Base-by-base conservation (phyloP, 2,888 invertebrate genomes). In the Corbicula japonica region DNA sequence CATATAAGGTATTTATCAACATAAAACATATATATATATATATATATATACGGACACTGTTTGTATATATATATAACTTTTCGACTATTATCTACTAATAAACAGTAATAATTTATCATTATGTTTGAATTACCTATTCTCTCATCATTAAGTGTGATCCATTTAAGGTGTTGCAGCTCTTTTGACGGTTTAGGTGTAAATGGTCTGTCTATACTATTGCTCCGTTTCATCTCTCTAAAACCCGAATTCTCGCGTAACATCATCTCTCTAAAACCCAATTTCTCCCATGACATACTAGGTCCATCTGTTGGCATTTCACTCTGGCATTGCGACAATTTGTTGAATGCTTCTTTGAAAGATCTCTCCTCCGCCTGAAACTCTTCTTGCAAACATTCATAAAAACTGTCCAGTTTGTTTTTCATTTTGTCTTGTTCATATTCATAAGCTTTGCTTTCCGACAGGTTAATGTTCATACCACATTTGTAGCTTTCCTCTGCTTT, bases 41-140 rank as follows among this genome's bases (percentile, higher is more conserved):
- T n/a, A n/a, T n/a, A n/a, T n/a, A n/a, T n/a, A n/a, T n/a, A n/a
- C n/a, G n/a, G n/a, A n/a, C n/a, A n/a, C n/a, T n/a, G n/a, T n/a
- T n/a, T n/a, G n/a, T n/a, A n/a, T n/a, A n/a, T n/a, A n/a, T n/a
- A n/a, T n/a, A n/a, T n/a, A n/a, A n/a, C n/a, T n/a, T n/a, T n/a
- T n/a, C n/a, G n/a, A n/a, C n/a, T n/a, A n/a, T n/a, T n/a, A n/a
- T n/a, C n/a, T n/a, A n/a, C n/a, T n/a, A n/a, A n/a, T n/a, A n/a
- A n/a, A n/a, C n/a, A n/a, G n/a, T n/a, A n/a, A n/a, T n/a, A n/a
- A n/a, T n/a, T n/a, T n/a, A n/a, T n/a, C n/a, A n/a, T n/a, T n/a
- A n/a, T n/a, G n/a, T n/a, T n/a, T n/a, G n/a, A n/a, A n/a, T 23
- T 71, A 89, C 89, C 88, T 60, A 89, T 79, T 41, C 50, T 71